Percentiles rank a stretch among this genome's conserved stretches.
Evolutionary conservation across 2,797 vertebrate genomes (phyloP).

Genomic region (Characodon lateralis): DNA sequence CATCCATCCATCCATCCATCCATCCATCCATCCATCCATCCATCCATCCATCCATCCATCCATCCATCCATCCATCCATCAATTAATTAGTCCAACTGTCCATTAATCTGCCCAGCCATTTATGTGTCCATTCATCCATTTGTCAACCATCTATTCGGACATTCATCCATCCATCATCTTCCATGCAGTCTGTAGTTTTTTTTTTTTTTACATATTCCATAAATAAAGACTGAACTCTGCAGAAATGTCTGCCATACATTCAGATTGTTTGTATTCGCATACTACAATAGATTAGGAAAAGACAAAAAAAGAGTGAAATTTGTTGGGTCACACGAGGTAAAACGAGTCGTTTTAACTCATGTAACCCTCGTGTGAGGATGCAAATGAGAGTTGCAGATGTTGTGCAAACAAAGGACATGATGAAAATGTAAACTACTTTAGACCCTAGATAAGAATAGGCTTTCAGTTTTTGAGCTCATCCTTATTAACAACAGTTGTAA

Average conservation of each 20-base stretch:
- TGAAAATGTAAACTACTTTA: background rate
- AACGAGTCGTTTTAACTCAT: background rate
- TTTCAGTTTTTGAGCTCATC: conserved; percentile 1
- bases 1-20: background rate
- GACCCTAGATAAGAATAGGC: background rate
- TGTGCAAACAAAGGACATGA: background rate
- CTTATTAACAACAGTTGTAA: background rate
- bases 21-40: background rate
- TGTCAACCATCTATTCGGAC: no score
- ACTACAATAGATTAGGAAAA: background rate
- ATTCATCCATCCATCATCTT: no score
- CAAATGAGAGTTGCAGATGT: background rate
- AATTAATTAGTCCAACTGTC: no score
- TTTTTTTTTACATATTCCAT: no score
- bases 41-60: no score
- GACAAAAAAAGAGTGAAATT: background rate
- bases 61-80: background rate
- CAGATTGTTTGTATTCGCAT: background rate
- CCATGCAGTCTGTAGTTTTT: no score
- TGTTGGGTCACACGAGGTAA: background rate
- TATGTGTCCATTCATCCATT: no score
- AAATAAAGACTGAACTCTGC: background rate
- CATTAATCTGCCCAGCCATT: no score
- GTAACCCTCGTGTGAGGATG: no score
- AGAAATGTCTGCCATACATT: background rate